Base-by-base conservation (phyloP, 2,797 vertebrate genomes). In the Coccyzus lansbergi region DNA sequence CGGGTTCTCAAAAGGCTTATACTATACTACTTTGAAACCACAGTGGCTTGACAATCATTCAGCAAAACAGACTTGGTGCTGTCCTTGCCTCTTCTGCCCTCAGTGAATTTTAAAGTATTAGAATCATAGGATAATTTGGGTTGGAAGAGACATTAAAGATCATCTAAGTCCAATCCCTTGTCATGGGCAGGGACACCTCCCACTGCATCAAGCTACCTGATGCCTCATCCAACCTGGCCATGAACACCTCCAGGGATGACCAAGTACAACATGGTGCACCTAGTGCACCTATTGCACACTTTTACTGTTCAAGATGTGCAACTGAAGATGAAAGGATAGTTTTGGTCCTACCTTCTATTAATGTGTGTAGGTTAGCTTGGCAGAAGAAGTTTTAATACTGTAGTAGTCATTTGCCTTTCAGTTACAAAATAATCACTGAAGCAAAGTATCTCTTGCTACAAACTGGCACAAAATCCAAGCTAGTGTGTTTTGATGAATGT, bases 211-310 rank as follows among this genome's bases (percentile, higher is more conserved):
- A n/a, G n/a, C n/a, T n/a, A n/a, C n/a, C n/a, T n/a, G n/a, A n/a
- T n/a, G n/a, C n/a, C n/a, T n/a, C n/a, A n/a, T n/a, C n/a, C n/a
- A n/a, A n/a, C n/a, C n/a, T n/a, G n/a, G n/a, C n/a, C n/a, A n/a
- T n/a, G n/a, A n/a, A n/a, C n/a, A n/a, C n/a, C n/a, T n/a, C n/a
- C n/a, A n/a, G n/a, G n/a, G n/a, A n/a, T n/a, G n/a, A 11, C 17
- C 3, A 2, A 67, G 6, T 21, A 81, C 20, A 40, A 24, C 5
- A 4, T 1, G 3, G 9, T n/a, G n/a, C n/a, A n/a, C n/a, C n/a
- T n/a, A n/a, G n/a, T 40, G 16, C 24, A 42, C 26, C 11, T 63
- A 25, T 31, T 59, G 21, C 28, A 51, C 0, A 0, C 13, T 24
- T 15, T 60, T 29, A 25, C 21, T 38, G 28, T 21, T 69, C n/a